phyloP scores from a whole-genome alignment of 2,797 vertebrate species.

The Brachyrhaphis roseni region DNA sequence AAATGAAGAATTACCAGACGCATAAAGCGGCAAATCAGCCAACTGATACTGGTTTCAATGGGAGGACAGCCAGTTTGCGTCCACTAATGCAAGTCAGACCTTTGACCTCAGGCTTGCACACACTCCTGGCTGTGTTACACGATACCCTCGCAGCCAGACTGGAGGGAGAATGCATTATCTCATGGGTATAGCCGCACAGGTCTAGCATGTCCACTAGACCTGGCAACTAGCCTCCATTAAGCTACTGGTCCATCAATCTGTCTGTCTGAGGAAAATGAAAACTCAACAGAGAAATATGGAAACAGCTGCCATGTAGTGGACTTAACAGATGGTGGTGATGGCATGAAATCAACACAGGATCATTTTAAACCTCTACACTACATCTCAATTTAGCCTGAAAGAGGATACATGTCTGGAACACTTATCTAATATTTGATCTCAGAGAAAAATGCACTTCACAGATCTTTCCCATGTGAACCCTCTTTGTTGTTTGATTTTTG shows the following conservation, averaged over 20 bases:
- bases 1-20: conserved; percentile 43
- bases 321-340: conserved; percentile 70
- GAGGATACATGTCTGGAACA: conserved; percentile 24
- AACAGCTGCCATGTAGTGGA: conserved; percentile 68
- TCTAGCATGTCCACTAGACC: conserved; percentile 50
- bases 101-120: conserved; percentile 52
- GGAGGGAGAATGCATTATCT: conserved; percentile 44
- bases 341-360: conserved; percentile 61
- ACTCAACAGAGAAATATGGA: conserved; percentile 43
- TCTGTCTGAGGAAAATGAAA: conserved; percentile 67
- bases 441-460: conserved; percentile 18
- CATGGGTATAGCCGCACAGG: conserved; percentile 34
- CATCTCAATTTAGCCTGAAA: conserved; percentile 38
- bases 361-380: conserved; percentile 50
- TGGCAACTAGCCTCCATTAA: conserved; percentile 45
- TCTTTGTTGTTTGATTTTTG: conserved; percentile 14
- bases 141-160: conserved; percentile 47
- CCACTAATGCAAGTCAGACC: conserved; percentile 56
- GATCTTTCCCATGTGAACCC: conserved; percentile 1
- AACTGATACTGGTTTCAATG: conserved; percentile 28
- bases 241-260: conserved; percentile 59
- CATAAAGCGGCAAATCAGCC: conserved; percentile 22
- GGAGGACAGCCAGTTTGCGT: conserved; percentile 8
- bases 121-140: conserved; percentile 61
- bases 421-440: conserved; percentile 22